Evolutionary conservation across 2,797 vertebrate species (phyloP).

Genomic region (Delichon dasypus): DNA sequence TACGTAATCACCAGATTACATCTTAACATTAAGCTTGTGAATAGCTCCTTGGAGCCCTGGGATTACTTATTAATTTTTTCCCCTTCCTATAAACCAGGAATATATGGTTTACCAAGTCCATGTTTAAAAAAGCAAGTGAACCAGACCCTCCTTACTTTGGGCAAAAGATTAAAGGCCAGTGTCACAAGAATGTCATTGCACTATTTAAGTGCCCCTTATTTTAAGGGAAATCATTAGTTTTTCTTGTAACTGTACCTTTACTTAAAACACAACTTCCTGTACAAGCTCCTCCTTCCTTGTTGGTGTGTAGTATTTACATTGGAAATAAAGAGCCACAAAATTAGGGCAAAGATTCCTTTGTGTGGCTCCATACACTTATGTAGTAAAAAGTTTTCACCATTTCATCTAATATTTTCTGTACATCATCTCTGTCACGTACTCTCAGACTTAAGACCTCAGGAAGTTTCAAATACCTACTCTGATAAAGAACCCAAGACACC

Average conservation of each 20-base stretch:
- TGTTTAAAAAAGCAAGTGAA: not conserved
- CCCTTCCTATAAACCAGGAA: not conserved
- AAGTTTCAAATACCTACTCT: not conserved
- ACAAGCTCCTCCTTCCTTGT: not conserved
- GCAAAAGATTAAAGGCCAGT: not conserved
- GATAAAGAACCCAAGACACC: not conserved
- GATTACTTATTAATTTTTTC: not conserved
- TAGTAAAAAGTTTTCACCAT: not conserved
- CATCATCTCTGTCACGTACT: not conserved
- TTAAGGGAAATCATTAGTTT: not conserved
- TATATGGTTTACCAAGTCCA: not conserved
- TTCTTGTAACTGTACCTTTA: not conserved
- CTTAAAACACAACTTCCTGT: not conserved
- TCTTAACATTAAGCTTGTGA: not conserved
- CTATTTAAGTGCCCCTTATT: not conserved
- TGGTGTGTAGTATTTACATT: not conserved
- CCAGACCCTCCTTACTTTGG: not conserved
- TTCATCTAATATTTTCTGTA: not conserved
- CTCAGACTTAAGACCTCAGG: not conserved
- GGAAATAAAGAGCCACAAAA: not conserved
- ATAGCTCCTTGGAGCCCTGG: not conserved
- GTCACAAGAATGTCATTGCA: not conserved
- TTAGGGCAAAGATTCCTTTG: not conserved
- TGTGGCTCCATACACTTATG: not conserved
- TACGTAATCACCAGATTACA: conserved; percentile 1